Percentiles rank a stretch among this genome's conserved stretches.
phyloP scores from a whole-genome alignment of 2,888 invertebrate genomes.

The Sphaeridia pumilis region DNA sequence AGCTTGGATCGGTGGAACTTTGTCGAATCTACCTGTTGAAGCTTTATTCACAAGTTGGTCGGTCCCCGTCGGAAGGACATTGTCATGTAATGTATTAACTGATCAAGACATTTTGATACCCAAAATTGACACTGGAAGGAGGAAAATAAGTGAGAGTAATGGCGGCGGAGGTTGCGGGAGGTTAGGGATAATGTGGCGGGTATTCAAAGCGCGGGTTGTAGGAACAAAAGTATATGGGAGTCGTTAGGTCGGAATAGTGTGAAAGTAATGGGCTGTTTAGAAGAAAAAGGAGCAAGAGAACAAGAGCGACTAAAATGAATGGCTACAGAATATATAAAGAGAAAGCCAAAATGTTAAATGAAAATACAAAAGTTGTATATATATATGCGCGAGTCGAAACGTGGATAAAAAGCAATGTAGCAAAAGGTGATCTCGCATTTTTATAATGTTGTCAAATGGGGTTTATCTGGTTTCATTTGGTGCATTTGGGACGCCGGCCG shows the following conservation, averaged over 20 bases:
- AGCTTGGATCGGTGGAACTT: no score
- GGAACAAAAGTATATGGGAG: background rate
- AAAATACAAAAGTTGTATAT: no score
- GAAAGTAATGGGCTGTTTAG: slow-evolving; percentile 12
- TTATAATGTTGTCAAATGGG: slow-evolving; percentile 29
- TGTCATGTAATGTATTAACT: no score
- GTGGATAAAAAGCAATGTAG: no score
- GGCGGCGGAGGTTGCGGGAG: slow-evolving; percentile 9
- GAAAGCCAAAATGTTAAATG: no score
- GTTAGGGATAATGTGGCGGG: slow-evolving; percentile 3
- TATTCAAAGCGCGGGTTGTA: background rate
- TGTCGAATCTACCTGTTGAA: no score
- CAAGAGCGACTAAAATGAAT: no score
- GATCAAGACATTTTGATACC: slow-evolving; percentile 7
- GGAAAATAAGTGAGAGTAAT: slow-evolving; percentile 16
- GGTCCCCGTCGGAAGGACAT: no score
- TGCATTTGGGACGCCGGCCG: no score
- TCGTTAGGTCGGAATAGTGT: background rate
- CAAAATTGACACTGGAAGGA: slow-evolving; percentile 15
- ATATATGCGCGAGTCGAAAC: no score
- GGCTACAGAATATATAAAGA: no score
- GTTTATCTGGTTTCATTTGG: slow-evolving; percentile 34
- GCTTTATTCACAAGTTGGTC: no score
- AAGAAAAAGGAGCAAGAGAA: background rate
- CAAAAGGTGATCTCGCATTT: slow-evolving; percentile 33